Base-by-base conservation (phyloP, 2,113 vertebrate genomes). In the Clarias gariepinus region DNA sequence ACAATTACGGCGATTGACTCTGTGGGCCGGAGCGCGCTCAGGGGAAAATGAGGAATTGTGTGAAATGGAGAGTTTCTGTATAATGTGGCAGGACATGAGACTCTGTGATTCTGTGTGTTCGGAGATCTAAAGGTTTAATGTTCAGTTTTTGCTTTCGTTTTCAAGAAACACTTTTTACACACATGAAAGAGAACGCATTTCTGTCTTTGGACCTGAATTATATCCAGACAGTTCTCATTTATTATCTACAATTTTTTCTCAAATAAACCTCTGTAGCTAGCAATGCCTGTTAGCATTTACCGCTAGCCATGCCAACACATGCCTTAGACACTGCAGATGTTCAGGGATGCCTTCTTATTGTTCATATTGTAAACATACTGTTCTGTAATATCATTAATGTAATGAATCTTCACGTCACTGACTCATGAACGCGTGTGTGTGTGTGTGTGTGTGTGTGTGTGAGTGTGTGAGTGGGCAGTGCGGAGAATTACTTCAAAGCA, bases 1-100 rank as follows among this genome's bases (percentile, higher is more conserved):
- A 93, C 94, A 95, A 96, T 96, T 95, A 96, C 96, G 95, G 95
- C 96, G 95, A 94, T 94, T 94, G 94, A 92, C 90, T 90, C 84
- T 73, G 76, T 85, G 88, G 58, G 84, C 89, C 89, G 89, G 81
- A 89, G 89, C 87, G 84, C 71, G 88, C 79, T 84, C 82, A 88
- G 89, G 87, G 87, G 89, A 90, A 90, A 85, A 91, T 95, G 88
- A 89, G 90, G 87, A 90, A 83, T 86, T 84, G 36, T 28, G 64
- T 66, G 87, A 71, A 53, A 77, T 90, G 41, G 63, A 76, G 78
- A 86, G 36, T 52, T 16, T 84, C 52, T 79, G 16, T 81, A 53
- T 78, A 57, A 82, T 41, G 21, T 28, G n/a, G 53, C 36, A 52
- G 15, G 13, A 76, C 58, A 18, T 21, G 33, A 13, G 25, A 41